phyloP scores from a whole-genome alignment of 1,140 invertebrate species.

The Dryas iulia region DNA sequence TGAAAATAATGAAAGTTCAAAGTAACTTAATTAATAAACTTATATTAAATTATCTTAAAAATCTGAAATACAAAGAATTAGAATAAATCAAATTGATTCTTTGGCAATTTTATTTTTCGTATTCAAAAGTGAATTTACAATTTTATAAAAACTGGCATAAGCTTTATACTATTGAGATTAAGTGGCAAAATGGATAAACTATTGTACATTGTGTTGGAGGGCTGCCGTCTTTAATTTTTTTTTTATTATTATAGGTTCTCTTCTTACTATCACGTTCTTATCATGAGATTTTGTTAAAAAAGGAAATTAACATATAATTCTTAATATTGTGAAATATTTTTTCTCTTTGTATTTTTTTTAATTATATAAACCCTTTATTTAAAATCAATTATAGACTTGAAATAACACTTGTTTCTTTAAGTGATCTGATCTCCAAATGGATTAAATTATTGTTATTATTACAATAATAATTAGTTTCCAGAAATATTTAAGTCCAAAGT shows the following conservation, averaged over 20 bases:
- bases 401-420: no score
- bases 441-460: no score
- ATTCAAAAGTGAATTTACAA: slow-evolving; percentile 79
- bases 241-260: not conserved
- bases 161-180: slow-evolving; percentile 70
- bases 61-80: slow-evolving; percentile 27
- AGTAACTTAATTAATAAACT: slow-evolving; percentile 36
- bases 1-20: slow-evolving; percentile 49
- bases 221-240: not conserved
- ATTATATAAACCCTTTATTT: no score
- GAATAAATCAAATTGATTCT: slow-evolving; percentile 69
- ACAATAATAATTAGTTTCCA: no score
- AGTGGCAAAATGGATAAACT: slow-evolving; percentile 67
- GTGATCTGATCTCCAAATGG: no score
- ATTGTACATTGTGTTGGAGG: slow-evolving; percentile 49
- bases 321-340: no score
- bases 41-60: not conserved
- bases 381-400: no score
- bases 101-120: slow-evolving; percentile 70
- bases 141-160: slow-evolving; percentile 68
- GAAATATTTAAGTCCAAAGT: no score
- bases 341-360: no score
- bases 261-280: no score
- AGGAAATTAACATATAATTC: no score
- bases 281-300: no score